Conservation (phyloP, 2,113 vertebrate genomes). For the Tringa solitaria region DNA sequence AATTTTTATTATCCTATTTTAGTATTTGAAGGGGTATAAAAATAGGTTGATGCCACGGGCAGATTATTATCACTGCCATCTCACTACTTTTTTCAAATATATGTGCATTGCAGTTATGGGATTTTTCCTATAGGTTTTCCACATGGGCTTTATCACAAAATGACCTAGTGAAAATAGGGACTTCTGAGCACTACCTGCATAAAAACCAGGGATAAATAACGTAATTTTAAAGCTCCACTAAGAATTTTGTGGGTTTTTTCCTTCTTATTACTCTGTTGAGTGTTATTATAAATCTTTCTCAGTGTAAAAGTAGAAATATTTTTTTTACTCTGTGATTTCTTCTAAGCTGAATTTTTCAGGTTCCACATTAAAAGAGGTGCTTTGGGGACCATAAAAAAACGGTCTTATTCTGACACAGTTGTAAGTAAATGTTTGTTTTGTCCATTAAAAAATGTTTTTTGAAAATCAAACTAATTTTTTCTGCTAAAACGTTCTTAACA, state of each 20-base stretch:
- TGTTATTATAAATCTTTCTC: background rate
- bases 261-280: background rate
- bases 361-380: background rate
- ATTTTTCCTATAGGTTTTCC: background rate
- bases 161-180: background rate
- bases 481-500: background rate
- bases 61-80: background rate
- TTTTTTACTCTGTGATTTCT: background rate
- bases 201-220: background rate
- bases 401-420: background rate
- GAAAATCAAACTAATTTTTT: background rate
- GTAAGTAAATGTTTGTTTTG: background rate
- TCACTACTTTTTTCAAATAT: background rate
- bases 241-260: accelerated
- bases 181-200: background rate
- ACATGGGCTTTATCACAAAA: background rate
- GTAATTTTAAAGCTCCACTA: background rate
- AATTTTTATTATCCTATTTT: slow-evolving; percentile 23
- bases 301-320: background rate
- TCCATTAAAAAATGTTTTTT: background rate
- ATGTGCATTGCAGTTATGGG: background rate
- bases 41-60: background rate
- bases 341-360: background rate
- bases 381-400: background rate
- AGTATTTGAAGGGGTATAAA: background rate